Evolutionary conservation across 1,140 invertebrate species (phyloP), one percentile per base, ranked within the genome.

Genomic region (Aphaenogaster floridana): DNA sequence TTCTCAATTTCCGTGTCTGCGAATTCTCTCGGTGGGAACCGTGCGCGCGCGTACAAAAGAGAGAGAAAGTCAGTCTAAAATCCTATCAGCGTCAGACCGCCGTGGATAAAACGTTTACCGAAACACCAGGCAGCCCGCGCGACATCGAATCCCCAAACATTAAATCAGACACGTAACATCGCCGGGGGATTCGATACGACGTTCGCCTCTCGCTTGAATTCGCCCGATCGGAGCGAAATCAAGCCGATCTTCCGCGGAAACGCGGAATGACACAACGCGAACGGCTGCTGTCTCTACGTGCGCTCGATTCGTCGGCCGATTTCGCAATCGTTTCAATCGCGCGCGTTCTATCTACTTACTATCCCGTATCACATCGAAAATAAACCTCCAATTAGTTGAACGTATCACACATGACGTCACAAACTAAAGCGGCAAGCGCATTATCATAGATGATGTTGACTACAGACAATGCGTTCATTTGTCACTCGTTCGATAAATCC

Each of bases 131-230:
- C 80, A 83, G 80, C 48, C 50, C 21, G 64, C 28, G 69, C 80
- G 80, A 84, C 80, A 76, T 84, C 80, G 80, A 84, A 69, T 84
- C 80, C 69, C 80, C 69, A 61, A 76, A 76, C 80, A 84, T 84
- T 84, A 84, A 84, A 84, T 84, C 80, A 84, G 80, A 84, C 80
- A 84, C 80, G 80, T 84, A 84, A 84, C 80, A 76, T 84, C 80
- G 80, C 57, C 80, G 42, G 2, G 80, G 80, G 54, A 84, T 84
- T 84, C 69, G 80, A 42, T n/a, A 61, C 80, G 69, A 61, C 52
- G 54, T 36, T 64, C 63, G 39, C 42, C 39, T 34, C 21, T 39
- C 42, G 17, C 28, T 57, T 50, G 57, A 84, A 76, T 84, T 52
- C 57, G 17, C 39, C 61, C 42, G 80, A 74, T 84, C 54, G 80